Evolutionary conservation across 2,888 invertebrate species (phyloP).

Genomic region (Drosophila helvetica): DNA sequence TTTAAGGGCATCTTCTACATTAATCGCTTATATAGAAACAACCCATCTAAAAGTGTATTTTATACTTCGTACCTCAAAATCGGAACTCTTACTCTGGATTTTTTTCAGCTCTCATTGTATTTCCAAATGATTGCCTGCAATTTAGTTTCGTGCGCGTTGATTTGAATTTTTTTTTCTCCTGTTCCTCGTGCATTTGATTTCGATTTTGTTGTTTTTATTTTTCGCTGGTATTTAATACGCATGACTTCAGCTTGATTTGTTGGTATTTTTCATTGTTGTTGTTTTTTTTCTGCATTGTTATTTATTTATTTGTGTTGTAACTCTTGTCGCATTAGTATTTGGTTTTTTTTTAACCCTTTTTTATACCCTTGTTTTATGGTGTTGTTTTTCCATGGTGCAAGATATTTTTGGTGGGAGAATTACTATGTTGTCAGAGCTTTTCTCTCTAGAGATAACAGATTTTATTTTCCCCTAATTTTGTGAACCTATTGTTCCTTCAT

Average conservation of each 20-base stretch:
- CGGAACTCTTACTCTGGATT: constrained; percentile 7
- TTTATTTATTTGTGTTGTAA: constrained; percentile 60
- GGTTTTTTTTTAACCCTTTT: constrained; percentile 22
- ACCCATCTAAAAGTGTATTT: neutral
- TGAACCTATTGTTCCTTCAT: no score
- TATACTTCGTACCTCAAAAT: neutral
- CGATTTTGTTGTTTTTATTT: constrained; percentile 14
- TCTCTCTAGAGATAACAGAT: no score
- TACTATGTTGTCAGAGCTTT: neutral
- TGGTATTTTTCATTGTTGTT: constrained; percentile 41
- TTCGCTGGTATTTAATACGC: constrained; percentile 69
- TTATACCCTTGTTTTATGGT: constrained; percentile 10
- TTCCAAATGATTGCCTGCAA: constrained; percentile 75
- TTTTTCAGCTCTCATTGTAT: constrained; percentile 38
- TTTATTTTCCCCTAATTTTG: no score
- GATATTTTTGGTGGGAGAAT: neutral
- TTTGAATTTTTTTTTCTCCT: constrained; percentile 49
- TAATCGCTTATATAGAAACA: neutral
- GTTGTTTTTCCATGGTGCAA: constrained; percentile 2
- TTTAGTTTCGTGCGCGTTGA: constrained; percentile 73
- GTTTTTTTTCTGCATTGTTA: constrained; percentile 10
- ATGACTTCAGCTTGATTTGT: constrained; percentile 64
- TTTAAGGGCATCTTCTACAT: no score
- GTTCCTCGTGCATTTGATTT: constrained; percentile 39
- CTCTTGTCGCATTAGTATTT: constrained; percentile 57